A percentile compares a stretch with the other conserved stretches of the same genome.
Evolutionary conservation across 1,140 invertebrate genomes (phyloP).

Genomic region (Asbolus verrucosus): DNA sequence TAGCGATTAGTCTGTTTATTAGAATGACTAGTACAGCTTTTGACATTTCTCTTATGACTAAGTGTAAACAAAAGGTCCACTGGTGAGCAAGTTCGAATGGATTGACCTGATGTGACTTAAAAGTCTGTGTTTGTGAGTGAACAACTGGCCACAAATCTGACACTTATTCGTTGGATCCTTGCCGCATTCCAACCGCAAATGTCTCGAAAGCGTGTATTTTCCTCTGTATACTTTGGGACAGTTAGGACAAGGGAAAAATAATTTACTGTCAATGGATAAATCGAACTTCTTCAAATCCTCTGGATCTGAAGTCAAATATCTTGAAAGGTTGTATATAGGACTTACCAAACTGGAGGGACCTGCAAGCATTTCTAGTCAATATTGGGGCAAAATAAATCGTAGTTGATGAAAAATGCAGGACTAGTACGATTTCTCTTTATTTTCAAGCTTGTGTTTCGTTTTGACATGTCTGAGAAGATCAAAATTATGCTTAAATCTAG

Average conservation of each 20-base stretch:
- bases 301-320: slow-evolving; percentile 37
- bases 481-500: slow-evolving; percentile 45
- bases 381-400: too few species aligned
- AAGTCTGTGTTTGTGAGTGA: slow-evolving; percentile 68
- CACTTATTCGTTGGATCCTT: slow-evolving; percentile 69
- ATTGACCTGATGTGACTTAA: slow-evolving; percentile 65
- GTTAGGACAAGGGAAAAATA: slow-evolving; percentile 54
- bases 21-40: too few species aligned
- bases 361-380: slow-evolving; percentile 40
- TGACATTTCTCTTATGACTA: slow-evolving; percentile 8
- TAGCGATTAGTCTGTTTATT: too few species aligned
- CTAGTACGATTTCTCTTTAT: too few species aligned
- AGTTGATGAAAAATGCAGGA: too few species aligned
- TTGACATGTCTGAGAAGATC: slow-evolving; percentile 45
- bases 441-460: slow-evolving; percentile 22
- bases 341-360: slow-evolving; percentile 11
- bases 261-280: slow-evolving; percentile 42
- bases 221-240: slow-evolving; percentile 62
- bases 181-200: slow-evolving; percentile 69
- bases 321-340: slow-evolving; percentile 40
- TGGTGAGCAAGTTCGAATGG: slow-evolving; percentile 50
- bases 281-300: slow-evolving; percentile 34
- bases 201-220: slow-evolving; percentile 68
- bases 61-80: too few species aligned
- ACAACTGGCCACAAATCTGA: slow-evolving; percentile 66